Evolutionary conservation across 1,140 invertebrate species (phyloP), one percentile per base, ranked within the genome.

Genomic region (Phymastichus coffea): DNA sequence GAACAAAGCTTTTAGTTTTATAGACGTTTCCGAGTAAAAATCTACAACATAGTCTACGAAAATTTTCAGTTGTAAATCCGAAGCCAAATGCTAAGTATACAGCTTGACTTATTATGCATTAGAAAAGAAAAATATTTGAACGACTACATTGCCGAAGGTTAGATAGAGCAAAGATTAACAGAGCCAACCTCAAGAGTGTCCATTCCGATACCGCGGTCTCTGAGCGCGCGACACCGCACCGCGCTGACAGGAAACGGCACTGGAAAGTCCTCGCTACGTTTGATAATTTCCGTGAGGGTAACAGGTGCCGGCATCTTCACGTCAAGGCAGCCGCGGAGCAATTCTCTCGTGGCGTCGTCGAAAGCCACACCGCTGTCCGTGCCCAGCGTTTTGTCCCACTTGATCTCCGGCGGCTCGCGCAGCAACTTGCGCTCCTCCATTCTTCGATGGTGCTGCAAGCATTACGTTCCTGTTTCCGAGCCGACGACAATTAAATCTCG

Each of bases 201-300:
- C 15, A 70, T 48, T 49, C 58, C 54, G 33, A 72, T 55, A 12
- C 78, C 71, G 15, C 65, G 55, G 22, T 70, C 66, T 46, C 64
- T 70, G n/a, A 82, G 61, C 2, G 68, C 63, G 25, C 65, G 60
- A 58, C 72, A 77, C 49, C 72, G 72, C 4, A 73, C 53, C 1
- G 70, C 67, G 33, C 71, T 69, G 25, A 80, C 69, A 14, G 80
- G 79, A 54, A 82, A 81, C n/a, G 68, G 55, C 4, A 76, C 61
- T 3, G 78, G 76, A 60, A 81, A 81, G 8, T 64, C 60, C n/a
- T 75, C 70, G 63, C 79, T 81, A n/a, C 72, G 71, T 25, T 74
- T 69, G 2, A 80, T 70, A 38, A 81, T 53, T n/a, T 77, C 71
- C n/a, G 67, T 9, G 19, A 79, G 40, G 19, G 63, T 76, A 2